Base-by-base conservation (phyloP, 1,140 invertebrate species). In the Phocides pigmalion region DNA sequence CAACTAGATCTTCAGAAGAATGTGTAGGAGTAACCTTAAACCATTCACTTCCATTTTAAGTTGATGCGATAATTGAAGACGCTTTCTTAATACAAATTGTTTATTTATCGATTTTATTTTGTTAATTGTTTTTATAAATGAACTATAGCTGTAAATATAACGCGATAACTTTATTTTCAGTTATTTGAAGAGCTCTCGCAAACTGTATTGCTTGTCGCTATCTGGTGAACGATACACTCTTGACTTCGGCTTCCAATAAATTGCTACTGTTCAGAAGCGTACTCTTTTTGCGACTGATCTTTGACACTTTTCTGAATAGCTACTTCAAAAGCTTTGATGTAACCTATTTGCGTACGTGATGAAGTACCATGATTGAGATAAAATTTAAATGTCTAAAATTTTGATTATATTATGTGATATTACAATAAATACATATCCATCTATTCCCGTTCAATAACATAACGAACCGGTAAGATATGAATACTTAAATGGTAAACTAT, bases 241-340 rank as follows among this genome's bases (percentile, higher is more conserved):
- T 50, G 54, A 66, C 64, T 64, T 63, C 50, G 12, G 64, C 66
- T 64, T 64, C 56, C 67, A 69, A 66, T 69, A 66, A 66, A 69
- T 69, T 64, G 63, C 54, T 62, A 66, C 17, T 50, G 56, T 46
- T 66, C 62, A 59, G 64, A 66, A 66, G 64, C 56, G 54, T 64
- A 69, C 62, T 69, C 53, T 67, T 72, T 66, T 69, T 47, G 44
- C n/a, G 2, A 35, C 6, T 35, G 20, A 20, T 14, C 44, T 49
- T 49, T 49, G 20, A 49, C 46, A 28, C 22, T 49, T 28, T 1
- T 47, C 44, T 47, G 44, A 47, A 47, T 22, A 49, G 20, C 22
- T 15, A 49, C 46, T 28, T 49, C 14, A 25, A 2, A 49, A 49
- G 20, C 46, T 49, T 49, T 49, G 46, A 35, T 35, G 32, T 35